A percentile compares a stretch with the other conserved stretches of the same genome.
Evolutionary conservation across 2,113 vertebrate species (phyloP).

Genomic region (Mobula birostris): DNA sequence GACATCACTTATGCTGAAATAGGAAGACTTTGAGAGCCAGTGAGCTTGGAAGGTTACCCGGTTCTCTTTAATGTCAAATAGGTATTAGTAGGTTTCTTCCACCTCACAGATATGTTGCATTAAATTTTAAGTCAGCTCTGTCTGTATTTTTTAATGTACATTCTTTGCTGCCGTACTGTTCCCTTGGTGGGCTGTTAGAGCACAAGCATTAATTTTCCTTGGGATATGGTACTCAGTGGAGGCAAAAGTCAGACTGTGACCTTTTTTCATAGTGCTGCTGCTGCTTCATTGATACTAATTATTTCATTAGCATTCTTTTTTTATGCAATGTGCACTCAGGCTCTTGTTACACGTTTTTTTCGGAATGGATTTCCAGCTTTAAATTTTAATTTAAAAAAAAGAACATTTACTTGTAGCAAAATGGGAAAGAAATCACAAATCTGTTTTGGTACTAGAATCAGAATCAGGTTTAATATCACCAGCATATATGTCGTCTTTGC

Average conservation of each 20-base stretch:
- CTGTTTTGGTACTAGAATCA: too few species aligned
- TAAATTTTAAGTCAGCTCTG: constrained; percentile 10
- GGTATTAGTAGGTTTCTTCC: constrained; percentile 2
- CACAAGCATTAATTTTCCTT: constrained; percentile 27
- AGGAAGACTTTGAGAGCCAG: neutral
- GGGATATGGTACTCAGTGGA: constrained; percentile 17
- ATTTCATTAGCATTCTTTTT: constrained; percentile 31
- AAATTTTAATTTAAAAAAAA: neutral
- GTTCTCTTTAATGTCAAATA: constrained; percentile 29
- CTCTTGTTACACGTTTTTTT: neutral
- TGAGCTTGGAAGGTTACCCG: neutral
- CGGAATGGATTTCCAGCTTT: neutral
- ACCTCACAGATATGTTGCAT: constrained; percentile 13
- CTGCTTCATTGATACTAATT: constrained; percentile 33
- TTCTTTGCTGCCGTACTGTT: constrained; percentile 19
- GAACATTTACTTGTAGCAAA: neutral
- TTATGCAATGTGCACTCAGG: constrained; percentile 13
- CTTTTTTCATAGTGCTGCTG: constrained; percentile 2
- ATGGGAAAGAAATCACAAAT: neutral
- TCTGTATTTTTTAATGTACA: constrained; percentile 22
- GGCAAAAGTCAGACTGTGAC: constrained; percentile 21
- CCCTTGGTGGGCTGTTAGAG: constrained; percentile 24
- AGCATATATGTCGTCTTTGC: too few species aligned
- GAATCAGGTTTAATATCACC: too few species aligned
- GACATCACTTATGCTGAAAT: constrained; percentile 21